Conservation (phyloP, 2,113 vertebrate species). For the Leuciscus idus region DNA sequence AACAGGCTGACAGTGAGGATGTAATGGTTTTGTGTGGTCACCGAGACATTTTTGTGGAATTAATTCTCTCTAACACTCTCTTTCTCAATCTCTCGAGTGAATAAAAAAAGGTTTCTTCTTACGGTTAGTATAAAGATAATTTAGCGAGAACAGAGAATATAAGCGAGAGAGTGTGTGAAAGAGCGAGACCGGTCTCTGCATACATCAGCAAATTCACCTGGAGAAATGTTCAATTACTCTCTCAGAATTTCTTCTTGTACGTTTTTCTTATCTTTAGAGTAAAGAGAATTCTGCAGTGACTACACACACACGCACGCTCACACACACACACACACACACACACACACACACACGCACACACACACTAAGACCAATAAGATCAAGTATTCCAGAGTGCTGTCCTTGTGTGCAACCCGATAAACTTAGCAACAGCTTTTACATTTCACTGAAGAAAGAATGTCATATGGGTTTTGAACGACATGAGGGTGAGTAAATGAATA, state of each 20-base stretch:
- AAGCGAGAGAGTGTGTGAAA: conserved; percentile 9
- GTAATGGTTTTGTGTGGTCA: neutral
- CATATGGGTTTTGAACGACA: neutral
- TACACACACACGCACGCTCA: neutral
- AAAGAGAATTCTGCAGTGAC: neutral
- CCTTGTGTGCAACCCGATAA: too few relatives aligned
- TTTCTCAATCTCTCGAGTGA: neutral
- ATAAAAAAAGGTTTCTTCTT: neutral
- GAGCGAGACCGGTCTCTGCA: conserved; percentile 14
- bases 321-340: neutral
- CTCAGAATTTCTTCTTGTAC: neutral
- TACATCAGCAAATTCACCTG: conserved; percentile 41
- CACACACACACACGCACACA: too few relatives aligned
- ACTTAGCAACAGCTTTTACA: neutral
- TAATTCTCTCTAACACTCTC: neutral
- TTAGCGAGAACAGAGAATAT: conserved; percentile 2
- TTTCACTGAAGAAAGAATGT: neutral
- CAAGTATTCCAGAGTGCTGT: neutral
- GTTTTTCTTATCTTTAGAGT: conserved; percentile 29
- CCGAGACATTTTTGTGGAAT: neutral
- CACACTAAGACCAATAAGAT: neutral
- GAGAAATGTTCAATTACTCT: conserved; percentile 1
- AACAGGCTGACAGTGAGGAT: neutral
- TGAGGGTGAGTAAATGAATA: neutral
- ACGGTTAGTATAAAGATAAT: conserved; percentile 35